Evolutionary conservation across 2,113 vertebrate species (phyloP), one percentile per base, ranked within the genome.

Genomic region (Microtus oregoni): DNA sequence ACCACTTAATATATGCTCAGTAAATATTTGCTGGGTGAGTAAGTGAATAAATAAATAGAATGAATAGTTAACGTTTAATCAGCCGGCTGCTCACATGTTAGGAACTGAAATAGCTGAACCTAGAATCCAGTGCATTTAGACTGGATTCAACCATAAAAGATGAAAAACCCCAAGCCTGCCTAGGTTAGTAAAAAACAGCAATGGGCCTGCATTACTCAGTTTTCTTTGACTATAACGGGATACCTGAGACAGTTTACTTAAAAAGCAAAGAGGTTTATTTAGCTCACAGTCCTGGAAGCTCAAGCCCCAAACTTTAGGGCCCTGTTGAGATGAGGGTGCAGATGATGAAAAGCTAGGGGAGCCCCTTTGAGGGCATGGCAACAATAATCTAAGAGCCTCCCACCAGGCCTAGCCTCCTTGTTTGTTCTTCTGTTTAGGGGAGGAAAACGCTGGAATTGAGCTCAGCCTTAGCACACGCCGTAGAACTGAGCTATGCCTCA

Each of bases 81-180:
- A 73, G 24, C 58, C 44, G 1, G 9, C 22, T 41, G 65, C 1
- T 58, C 67, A 22, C 22, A 14, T 77, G n/a, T 77, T 76, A 85
- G 17, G 19, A 76, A 92, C 6, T 72, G 52, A 65, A 93, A 91
- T 32, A 77, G 72, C 19, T 72, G 41, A 91, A 47, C 85, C n/a
- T 73, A 82, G 89, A 93, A 82, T 92, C 24, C 70, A 44, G 55
- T 63, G 17, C 44, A 73, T 63, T 90, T 68, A 72, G 50, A 89
- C 20, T 73, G n/a, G 35, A 63, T 90, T 79, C 41, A 32, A 58
- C 77, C 5, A 73, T 28, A 55, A 52, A 55, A 70, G n/a, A 83
- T 50, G 86, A 20, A 68, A 72, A 89, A 73, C 32, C 38, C 44
- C 38, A 47, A 44, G 5, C 41, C 3, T 10, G 38, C 20, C 8